Percentiles rank a stretch among this genome's conserved stretches.
Evolutionary conservation across 2,113 vertebrate genomes (phyloP).

Genomic region (Indicator maculatus): DNA sequence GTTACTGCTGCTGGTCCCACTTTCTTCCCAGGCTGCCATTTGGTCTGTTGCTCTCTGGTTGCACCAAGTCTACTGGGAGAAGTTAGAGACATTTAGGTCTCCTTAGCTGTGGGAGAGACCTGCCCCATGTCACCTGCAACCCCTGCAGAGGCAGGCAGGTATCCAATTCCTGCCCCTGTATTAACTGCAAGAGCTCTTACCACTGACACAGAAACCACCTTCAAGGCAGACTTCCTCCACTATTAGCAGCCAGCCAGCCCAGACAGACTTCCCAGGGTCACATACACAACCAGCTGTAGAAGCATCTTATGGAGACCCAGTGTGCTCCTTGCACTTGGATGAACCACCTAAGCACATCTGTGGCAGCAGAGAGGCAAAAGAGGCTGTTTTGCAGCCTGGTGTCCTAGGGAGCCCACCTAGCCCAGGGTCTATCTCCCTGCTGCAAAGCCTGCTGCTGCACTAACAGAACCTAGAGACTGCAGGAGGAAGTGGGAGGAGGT

Average conservation of each 20-base stretch:
- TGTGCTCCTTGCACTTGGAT: accelerated
- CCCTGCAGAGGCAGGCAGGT: background rate
- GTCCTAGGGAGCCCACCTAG: background rate
- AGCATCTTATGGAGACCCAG: background rate
- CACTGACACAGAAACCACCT: background rate
- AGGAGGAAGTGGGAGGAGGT: background rate
- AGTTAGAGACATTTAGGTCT: background rate
- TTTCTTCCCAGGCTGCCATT: background rate
- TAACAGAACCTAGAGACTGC: background rate
- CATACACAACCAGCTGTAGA: background rate
- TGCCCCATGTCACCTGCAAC: accelerated
- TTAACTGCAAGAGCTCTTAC: background rate
- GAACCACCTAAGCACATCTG: background rate
- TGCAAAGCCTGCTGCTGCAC: background rate
- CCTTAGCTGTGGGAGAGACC: background rate
- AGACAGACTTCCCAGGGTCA: background rate
- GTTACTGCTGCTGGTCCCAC: background rate
- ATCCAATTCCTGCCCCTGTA: background rate
- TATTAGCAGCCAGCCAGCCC: background rate
- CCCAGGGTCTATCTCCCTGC: accelerated
- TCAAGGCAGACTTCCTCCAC: background rate
- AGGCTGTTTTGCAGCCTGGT: background rate
- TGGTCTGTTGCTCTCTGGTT: background rate
- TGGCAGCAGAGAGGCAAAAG: background rate
- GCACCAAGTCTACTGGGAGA: background rate